Evolutionary conservation across 2,797 vertebrate genomes (phyloP), one percentile per base, ranked within the genome.

Genomic region (Sebastes nivosus): DNA sequence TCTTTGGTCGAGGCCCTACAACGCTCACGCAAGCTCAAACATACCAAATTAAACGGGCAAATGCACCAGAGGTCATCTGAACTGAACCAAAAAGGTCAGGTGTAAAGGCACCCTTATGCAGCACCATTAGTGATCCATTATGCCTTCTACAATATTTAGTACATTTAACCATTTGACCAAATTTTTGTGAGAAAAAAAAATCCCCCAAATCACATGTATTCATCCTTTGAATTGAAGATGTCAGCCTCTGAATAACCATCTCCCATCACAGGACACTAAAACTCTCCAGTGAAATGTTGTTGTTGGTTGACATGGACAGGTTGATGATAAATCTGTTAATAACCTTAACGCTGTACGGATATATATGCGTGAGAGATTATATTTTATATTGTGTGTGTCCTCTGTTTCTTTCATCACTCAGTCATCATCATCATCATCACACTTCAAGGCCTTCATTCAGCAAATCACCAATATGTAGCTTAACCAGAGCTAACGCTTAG

Each of bases 231-330:
- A 36, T 50, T 20, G 30, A 38, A 42, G 38, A 66, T 60, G 24
- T 12, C 30, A 16, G 76, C 38, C 16, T 61, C 20, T 69, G 9
- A 61, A 68, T 24, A 32, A 69, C 6, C n/a, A 14, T 12, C 10
- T n/a, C n/a, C 8, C 7, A 36, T 69, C 32, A 70, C 59, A 75
- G 42, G 54, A 84, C 79, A 86, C 52, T 20, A 14, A 66, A 72
- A 67, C 79, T 66, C 42, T 80, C 58, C 42, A 12, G 30, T 77
- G n/a, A 74, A 74, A 79, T 30, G 60, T 61, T 38, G 20, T 14
- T 20, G 52, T 69, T 64, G 66, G 24, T 30, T 52, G n/a, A 79
- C 29, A 42, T 24, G n/a, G 71, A 57, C 22, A 42, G 50, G 22
- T 18, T 58, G 46, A 69, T 46, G 38, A 61, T 11, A 7, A 2